Conservation (phyloP, 2,888 invertebrate species). For the Drosophila fungiperda region DNA sequence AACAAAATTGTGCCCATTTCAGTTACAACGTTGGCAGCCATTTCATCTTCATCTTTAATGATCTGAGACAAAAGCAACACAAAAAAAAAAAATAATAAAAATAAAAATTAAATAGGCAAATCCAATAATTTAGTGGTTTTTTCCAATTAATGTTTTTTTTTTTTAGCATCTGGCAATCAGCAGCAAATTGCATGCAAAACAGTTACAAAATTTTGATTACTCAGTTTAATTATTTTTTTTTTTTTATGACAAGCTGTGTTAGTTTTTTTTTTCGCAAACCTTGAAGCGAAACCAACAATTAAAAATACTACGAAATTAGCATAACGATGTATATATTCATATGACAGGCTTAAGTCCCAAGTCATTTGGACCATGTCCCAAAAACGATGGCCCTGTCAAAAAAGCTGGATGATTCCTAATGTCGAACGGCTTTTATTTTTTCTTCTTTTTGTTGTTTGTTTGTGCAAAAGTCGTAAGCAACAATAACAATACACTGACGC, state of each 20-base stretch:
- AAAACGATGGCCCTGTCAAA: slow-evolving; percentile 1
- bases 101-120: not conserved
- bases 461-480: slow-evolving; percentile 1
- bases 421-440: not conserved
- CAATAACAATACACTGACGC: not conserved
- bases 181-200: not conserved
- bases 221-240: not conserved
- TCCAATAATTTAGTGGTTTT: slow-evolving; percentile 1
- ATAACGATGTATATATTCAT: slow-evolving; percentile 7
- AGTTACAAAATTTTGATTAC: slow-evolving; percentile 2
- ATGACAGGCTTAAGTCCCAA: not conserved
- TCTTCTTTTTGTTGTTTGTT: not conserved
- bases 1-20: not conserved
- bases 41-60: not conserved
- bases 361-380: not conserved
- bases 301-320: slow-evolving; percentile 4
- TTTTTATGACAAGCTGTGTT: not conserved
- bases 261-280: not conserved
- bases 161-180: not conserved
- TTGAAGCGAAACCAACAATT: slow-evolving; percentile 1
- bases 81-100: not conserved
- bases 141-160: not conserved
- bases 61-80: not conserved
- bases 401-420: not conserved
- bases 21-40: not conserved